Evolutionary conservation across 2,113 vertebrate species (phyloP).

Genomic region (Gnathonemus longibarbis): DNA sequence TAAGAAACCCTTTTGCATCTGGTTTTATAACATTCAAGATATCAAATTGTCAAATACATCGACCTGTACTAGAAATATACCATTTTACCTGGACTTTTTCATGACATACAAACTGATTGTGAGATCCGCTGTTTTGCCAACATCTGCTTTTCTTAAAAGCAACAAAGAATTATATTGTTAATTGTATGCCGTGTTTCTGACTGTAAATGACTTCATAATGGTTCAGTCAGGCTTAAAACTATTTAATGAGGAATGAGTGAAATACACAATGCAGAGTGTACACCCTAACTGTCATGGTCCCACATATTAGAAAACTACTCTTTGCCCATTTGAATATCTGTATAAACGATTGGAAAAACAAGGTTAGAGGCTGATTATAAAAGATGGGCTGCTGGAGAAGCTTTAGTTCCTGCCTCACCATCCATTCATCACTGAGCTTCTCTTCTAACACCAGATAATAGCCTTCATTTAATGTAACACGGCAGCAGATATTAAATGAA

Average conservation of each 20-base stretch:
- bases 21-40: not conserved
- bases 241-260: not conserved
- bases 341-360: not conserved
- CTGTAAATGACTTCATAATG: not conserved
- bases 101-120: not conserved
- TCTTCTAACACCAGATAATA: slow-evolving; percentile 50
- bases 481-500: slow-evolving; percentile 26
- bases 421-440: slow-evolving; percentile 34
- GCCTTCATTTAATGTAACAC: slow-evolving; percentile 51
- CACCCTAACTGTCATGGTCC: not conserved
- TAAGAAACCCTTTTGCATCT: not conserved
- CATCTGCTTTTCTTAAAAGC: not conserved
- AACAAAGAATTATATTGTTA: not conserved
- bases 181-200: not conserved
- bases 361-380: slow-evolving; percentile 6
- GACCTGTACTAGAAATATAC: not conserved
- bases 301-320: not conserved
- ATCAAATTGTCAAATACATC: not conserved
- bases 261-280: not conserved
- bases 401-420: slow-evolving; percentile 49
- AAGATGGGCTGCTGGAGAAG: slow-evolving; percentile 16
- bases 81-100: not conserved
- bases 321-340: not conserved
- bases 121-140: not conserved
- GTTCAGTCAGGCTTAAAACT: not conserved